A percentile compares a stretch with the other conserved stretches of the same genome.
Conservation (phyloP, 2,113 vertebrate species). For the Steatornis caripensis region DNA sequence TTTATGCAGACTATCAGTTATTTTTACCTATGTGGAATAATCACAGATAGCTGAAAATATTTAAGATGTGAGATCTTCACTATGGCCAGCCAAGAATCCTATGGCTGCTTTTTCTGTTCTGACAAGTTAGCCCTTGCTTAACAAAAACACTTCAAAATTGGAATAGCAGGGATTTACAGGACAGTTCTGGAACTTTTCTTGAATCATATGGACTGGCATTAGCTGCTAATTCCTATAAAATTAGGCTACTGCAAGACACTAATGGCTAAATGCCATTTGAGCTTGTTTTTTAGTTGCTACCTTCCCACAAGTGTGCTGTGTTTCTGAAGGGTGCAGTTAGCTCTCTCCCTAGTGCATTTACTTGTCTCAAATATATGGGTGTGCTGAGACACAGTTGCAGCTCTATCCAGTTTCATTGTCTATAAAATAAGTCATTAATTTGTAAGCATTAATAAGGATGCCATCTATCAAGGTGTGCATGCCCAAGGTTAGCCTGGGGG, state of each 20-base stretch:
- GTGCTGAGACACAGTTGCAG: neutral
- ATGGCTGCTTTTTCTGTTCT: neutral
- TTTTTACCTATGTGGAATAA: conserved; percentile 21
- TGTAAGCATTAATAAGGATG: neutral
- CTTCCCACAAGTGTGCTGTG: neutral
- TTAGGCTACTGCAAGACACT: neutral
- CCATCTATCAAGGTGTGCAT: neutral
- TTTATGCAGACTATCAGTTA: neutral
- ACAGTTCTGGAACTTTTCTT: neutral
- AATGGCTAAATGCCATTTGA: neutral
- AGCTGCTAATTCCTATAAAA: neutral
- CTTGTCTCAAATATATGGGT: neutral
- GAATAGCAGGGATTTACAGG: neutral
- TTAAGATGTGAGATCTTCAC: conserved; percentile 3
- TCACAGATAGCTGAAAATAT: conserved; percentile 22
- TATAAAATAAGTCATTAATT: neutral
- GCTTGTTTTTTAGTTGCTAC: neutral
- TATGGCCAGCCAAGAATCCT: neutral
- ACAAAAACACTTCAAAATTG: neutral
- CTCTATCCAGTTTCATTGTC: neutral
- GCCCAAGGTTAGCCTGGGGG: neutral
- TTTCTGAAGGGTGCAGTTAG: neutral
- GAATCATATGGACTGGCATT: neutral
- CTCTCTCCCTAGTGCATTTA: neutral
- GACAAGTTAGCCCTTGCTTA: neutral